Conservation (phyloP, 2,888 invertebrate genomes). For the Drosophila mayaguana region DNA sequence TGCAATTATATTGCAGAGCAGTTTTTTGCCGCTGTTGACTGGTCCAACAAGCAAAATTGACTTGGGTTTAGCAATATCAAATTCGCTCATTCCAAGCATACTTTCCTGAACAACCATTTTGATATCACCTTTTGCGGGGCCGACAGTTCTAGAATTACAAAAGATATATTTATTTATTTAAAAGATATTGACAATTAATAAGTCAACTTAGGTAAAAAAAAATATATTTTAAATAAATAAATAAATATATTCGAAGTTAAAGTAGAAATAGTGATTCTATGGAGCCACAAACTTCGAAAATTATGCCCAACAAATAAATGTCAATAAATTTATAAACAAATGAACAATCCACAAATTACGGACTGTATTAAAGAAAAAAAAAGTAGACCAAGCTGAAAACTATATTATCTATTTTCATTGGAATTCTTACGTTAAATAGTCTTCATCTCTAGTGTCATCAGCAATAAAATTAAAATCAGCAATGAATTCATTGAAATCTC, state of each 20-base stretch:
- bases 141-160: constrained; percentile 60
- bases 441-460: constrained; percentile 83
- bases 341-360: not conserved
- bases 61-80: constrained; percentile 85
- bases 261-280: not conserved
- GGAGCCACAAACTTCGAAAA: not conserved
- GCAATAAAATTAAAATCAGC: constrained; percentile 88
- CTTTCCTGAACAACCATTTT: constrained; percentile 86
- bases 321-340: not conserved
- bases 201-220: no score
- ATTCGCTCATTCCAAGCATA: constrained; percentile 83
- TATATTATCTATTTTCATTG: not conserved
- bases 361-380: no score
- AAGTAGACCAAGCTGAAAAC: no score
- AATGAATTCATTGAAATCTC: constrained; percentile 87
- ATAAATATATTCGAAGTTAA: not conserved
- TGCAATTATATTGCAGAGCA: constrained; percentile 89
- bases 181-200: no score
- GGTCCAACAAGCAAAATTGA: constrained; percentile 90
- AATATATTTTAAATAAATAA: no score
- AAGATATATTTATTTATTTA: no score
- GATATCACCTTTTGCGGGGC: constrained; percentile 86
- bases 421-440: constrained; percentile 66
- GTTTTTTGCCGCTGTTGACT: constrained; percentile 88
- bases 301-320: no score